Conservation (phyloP, 2,888 invertebrate genomes). For the Acheta domesticus region DNA sequence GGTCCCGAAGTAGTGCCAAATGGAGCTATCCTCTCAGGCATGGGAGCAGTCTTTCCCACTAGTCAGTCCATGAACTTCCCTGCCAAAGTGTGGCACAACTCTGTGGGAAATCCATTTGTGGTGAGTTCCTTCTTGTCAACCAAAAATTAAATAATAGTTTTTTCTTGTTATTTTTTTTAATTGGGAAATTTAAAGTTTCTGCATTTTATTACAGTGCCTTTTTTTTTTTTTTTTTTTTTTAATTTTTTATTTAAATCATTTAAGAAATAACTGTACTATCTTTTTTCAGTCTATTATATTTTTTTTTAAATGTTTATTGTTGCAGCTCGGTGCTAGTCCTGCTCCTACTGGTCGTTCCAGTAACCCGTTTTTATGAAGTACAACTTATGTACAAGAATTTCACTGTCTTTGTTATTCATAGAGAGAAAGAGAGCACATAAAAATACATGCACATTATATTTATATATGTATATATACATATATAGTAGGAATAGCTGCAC, state of each 20-base stretch:
- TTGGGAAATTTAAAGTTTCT: not conserved
- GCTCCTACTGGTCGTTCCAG: slow-evolving; percentile 51
- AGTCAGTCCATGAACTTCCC: slow-evolving; percentile 41
- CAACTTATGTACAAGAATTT: slow-evolving; percentile 10
- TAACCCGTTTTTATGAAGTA: slow-evolving; percentile 58
- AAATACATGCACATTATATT: slow-evolving; percentile 18
- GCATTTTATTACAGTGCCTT: not conserved
- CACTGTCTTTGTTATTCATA: slow-evolving; percentile 18
- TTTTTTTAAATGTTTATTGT: slow-evolving; percentile 29
- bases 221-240: slow-evolving; percentile 19
- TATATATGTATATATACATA: slow-evolving; percentile 18
- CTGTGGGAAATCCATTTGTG: slow-evolving; percentile 48
- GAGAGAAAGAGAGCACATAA: not conserved
- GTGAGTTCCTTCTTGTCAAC: slow-evolving; percentile 41
- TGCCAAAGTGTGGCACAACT: slow-evolving; percentile 39
- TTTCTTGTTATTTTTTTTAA: too few species aligned
- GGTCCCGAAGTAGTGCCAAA: slow-evolving; percentile 37
- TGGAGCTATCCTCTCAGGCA: slow-evolving; percentile 30
- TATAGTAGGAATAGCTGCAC: not conserved
- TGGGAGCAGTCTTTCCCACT: slow-evolving; percentile 36
- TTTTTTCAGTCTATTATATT: slow-evolving; percentile 18
- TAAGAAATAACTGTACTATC: not conserved
- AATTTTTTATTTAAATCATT: too few species aligned
- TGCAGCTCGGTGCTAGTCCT: slow-evolving; percentile 47
- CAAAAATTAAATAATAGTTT: too few species aligned